Conservation (phyloP, 2,888 invertebrate genomes). For the Melipona bicolor region DNA sequence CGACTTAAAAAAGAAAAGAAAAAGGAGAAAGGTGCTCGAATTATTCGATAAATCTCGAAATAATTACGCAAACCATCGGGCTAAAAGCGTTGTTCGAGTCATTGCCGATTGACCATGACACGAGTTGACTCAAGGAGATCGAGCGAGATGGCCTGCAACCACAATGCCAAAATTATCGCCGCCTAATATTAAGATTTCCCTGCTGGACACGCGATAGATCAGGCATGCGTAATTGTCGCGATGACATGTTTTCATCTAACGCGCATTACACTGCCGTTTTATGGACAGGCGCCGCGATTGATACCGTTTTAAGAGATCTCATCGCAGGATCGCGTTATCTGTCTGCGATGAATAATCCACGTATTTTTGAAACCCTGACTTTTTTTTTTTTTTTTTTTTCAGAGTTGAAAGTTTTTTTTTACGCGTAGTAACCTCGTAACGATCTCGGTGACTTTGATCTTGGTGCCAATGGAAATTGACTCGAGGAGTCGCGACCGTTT, state of each 20-base stretch:
- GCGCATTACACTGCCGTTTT: not conserved
- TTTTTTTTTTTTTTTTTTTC: no score
- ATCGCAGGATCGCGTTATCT: not conserved
- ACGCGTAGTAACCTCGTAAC: not conserved
- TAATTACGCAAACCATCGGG: slow-evolving; percentile 50
- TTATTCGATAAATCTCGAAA: slow-evolving; percentile 48
- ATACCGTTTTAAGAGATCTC: not conserved
- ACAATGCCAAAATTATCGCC: slow-evolving; percentile 75
- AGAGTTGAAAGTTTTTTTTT: not conserved
- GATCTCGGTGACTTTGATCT: slow-evolving; percentile 64
- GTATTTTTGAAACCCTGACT: not conserved
- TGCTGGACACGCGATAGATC: slow-evolving; percentile 15
- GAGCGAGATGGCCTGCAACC: slow-evolving; percentile 71
- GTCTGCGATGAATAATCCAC: slow-evolving; percentile 7
- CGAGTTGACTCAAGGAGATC: slow-evolving; percentile 80
- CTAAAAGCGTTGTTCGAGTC: slow-evolving; percentile 62
- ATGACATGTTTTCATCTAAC: not conserved
- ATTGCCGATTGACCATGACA: slow-evolving; percentile 79
- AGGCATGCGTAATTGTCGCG: not conserved
- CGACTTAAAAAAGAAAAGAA: no score
- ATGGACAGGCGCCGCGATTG: not conserved
- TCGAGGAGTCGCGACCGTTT: slow-evolving; percentile 22
- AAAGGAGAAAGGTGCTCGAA: slow-evolving; percentile 18
- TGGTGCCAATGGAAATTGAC: slow-evolving; percentile 39
- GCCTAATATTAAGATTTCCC: slow-evolving; percentile 44